Evolutionary conservation across 1,140 invertebrate species (phyloP), one percentile per base, ranked within the genome.

Genomic region (Drosophila littoralis): DNA sequence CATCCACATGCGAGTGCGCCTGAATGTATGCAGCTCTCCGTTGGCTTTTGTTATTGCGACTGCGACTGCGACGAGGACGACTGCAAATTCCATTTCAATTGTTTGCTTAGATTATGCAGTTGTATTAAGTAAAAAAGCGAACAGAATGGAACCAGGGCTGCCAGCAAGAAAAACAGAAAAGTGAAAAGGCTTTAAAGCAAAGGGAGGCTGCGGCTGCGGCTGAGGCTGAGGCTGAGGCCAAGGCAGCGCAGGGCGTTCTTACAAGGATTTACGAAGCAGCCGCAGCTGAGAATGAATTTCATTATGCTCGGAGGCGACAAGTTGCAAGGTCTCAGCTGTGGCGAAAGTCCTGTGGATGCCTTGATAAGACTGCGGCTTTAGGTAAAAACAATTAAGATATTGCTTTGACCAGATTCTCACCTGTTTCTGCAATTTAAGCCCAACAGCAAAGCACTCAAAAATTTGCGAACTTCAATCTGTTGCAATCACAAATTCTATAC

Each of bases 51-150:
- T 81, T 76, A 55, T 45, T 38, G 22, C 59, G 54, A 48, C 69
- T 57, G 74, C 75, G 70, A 59, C 64, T 7, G 17, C 79, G 51
- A 54, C 33, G 50, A 52, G 50, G 32, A 52, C 50, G 70, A 82
- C 83, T 73, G 74, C 84, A 84, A 89, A 90, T 90, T 89, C 85
- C 71, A 89, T 89, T 89, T 90, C 85, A 89, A 89, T 89, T 89
- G 84, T 89, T 89, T 89, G 77, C 84, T 84, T 84, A 88, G 84
- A 83, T 88, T 89, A 88, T 88, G 85, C 85, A 89, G 84, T 71
- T 90, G 85, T 89, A 89, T 84, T 89, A 89, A 78, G 77, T 79
- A 79, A 70, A 74, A 66, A 68, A 55, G 55, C 35, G 36, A 33
- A 61, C 32, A 45, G 51, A 46, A 42, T 43, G 33, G 35, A 61